Base-by-base conservation (phyloP, 2,113 vertebrate species). In the Naja naja region DNA sequence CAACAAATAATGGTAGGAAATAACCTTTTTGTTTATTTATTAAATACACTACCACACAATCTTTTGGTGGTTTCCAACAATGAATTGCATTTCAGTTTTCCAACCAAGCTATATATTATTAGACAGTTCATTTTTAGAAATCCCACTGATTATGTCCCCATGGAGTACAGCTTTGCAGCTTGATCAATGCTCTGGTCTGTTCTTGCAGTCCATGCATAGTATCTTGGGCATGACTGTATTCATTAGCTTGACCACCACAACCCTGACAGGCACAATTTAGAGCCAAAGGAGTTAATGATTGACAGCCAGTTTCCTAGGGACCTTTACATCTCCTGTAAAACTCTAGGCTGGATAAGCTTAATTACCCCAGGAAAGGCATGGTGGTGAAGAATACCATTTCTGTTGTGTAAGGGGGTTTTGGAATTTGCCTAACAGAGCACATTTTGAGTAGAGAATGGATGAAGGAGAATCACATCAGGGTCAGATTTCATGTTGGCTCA, bases 301-400 rank as follows among this genome's bases (percentile, higher is more conserved):
- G 81, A 49, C 88, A 34, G 5, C 7, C 5, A 34, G 47, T 91
- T 89, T 43, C 69, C 60, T 27, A 20, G 55, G 45, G 25, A 69
- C 25, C 23, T 8, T 30, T 85, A 9, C 86, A 81, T 74, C 27
- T n/a, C 14, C 7, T 56, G 56, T 27, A 34, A 89, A 12, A 3
- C 45, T 91, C 53, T 39, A 93, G 87, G 87, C 93, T 89, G 89
- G 55, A 53, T 89, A 87, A 58, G 54, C 64, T 43, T 91, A 86
- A 53, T 87, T 55, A 91, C 4, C 54, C 16, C 6, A 45, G 25
- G 89, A 93, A 54, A 49, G 45, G 9, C 22, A 16, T 89, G n/a
- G 30, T 55, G 11, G 47, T 54, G 30, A 88, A 52, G 45, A 89
- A 34, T 39, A 85, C 30, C 52, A 30, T 89, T 93, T 85, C 90